phyloP scores from a whole-genome alignment of 2,797 vertebrate genomes.

The Enteromius fasciolatus region DNA sequence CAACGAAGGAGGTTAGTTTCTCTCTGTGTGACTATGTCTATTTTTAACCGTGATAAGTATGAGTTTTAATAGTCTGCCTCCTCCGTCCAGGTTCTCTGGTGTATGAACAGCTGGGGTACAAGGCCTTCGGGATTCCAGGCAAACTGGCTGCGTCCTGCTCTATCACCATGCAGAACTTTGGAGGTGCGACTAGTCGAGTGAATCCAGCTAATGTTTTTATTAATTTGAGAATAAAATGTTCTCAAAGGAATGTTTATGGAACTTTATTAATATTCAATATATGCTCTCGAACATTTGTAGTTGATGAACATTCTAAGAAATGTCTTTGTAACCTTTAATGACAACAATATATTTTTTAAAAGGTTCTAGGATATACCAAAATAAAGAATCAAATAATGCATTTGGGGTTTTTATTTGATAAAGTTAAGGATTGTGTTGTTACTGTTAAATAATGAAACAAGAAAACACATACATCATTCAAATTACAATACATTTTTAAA shows the following conservation, averaged over 20 bases:
- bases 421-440: too few relatives aligned
- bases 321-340: background rate
- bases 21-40: background rate
- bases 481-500: background rate
- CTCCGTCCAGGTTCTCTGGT: slow-evolving; percentile 83
- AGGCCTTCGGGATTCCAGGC: slow-evolving; percentile 91
- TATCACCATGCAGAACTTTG: slow-evolving; percentile 97
- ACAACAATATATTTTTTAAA: background rate
- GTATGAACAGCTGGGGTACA: slow-evolving; percentile 93
- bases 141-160: slow-evolving; percentile 94
- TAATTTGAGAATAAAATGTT: background rate
- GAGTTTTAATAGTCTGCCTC: background rate
- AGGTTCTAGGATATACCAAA: background rate
- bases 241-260: background rate
- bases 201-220: background rate
- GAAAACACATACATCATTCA: too few relatives aligned
- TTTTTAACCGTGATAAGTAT: slow-evolving; percentile 8
- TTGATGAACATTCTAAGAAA: background rate
- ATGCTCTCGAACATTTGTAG: background rate
- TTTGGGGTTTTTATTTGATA: too few relatives aligned
- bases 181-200: slow-evolving; percentile 77
- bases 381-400: too few relatives aligned
- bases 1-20: slow-evolving; percentile 92
- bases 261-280: background rate
- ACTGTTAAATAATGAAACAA: too few relatives aligned